Evolutionary conservation across 2,888 invertebrate species (phyloP).

Genomic region (Encarsia formosa): DNA sequence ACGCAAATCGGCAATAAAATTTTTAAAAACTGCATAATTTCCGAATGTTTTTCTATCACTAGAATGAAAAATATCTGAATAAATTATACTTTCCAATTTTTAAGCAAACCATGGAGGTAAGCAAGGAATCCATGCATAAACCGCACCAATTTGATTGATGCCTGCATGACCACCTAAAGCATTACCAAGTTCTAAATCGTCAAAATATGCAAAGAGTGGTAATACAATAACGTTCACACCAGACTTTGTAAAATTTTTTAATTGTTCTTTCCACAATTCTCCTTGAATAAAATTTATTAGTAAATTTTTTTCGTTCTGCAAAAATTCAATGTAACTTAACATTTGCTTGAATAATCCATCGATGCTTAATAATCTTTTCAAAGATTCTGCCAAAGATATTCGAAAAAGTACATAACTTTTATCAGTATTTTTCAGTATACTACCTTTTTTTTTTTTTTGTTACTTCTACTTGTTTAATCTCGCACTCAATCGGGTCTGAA

Average conservation of each 20-base stretch:
- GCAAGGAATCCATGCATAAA: constrained; percentile 21
- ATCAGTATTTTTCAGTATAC: not conserved
- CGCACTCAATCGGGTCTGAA: not conserved
- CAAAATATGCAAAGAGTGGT: constrained; percentile 26
- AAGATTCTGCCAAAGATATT: constrained; percentile 10
- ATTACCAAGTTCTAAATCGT: constrained; percentile 28
- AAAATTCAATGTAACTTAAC: not conserved
- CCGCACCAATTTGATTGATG: constrained; percentile 19
- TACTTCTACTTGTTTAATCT: not conserved
- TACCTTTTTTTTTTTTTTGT: not conserved
- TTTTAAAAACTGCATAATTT: constrained; percentile 12
- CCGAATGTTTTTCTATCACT: constrained; percentile 16
- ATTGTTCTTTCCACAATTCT: constrained; percentile 13
- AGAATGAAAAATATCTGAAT: constrained; percentile 2
- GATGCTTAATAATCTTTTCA: constrained; percentile 6
- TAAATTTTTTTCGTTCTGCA: constrained; percentile 9
- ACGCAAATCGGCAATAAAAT: constrained; percentile 8
- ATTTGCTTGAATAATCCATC: constrained; percentile 2
- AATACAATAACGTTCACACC: constrained; percentile 4
- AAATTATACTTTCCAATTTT: constrained; percentile 14
- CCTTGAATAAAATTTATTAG: constrained; percentile 25
- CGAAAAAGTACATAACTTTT: not conserved
- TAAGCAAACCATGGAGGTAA: constrained; percentile 6
- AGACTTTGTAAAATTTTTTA: constrained; percentile 10
- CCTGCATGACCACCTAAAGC: constrained; percentile 23